phyloP scores from a whole-genome alignment of 2,113 vertebrate genomes.

The Centropus bengalensis region DNA sequence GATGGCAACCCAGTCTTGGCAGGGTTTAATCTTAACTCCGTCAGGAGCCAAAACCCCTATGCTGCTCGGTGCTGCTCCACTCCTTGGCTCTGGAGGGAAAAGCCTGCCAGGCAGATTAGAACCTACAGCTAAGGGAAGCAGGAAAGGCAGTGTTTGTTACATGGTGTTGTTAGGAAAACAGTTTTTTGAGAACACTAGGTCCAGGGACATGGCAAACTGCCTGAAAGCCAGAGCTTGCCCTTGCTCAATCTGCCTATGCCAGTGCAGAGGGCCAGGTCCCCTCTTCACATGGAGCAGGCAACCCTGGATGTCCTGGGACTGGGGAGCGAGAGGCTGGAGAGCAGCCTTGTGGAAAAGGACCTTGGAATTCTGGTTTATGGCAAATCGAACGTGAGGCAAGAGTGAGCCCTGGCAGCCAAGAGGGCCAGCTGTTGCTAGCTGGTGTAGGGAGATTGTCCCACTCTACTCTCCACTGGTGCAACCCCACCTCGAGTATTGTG shows the following conservation, averaged over 20 bases:
- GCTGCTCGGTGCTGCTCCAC: fast-evolving
- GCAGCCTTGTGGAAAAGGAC: no score
- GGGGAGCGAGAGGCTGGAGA: no score
- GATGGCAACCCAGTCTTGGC: background rate
- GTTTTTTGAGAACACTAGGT: background rate
- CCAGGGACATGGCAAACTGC: background rate
- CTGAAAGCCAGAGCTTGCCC: background rate
- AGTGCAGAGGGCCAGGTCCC: background rate
- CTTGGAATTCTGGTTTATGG: no score
- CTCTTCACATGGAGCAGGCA: background rate
- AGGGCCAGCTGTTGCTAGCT: no score
- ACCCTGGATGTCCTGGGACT: no score
- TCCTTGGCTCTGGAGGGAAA: background rate
- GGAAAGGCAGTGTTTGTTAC: background rate
- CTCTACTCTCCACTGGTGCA: no score
- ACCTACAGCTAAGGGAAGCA: background rate
- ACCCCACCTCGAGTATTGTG: no score
- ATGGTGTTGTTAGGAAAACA: background rate
- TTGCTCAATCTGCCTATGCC: background rate
- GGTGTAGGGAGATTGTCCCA: no score
- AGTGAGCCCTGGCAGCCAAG: no score
- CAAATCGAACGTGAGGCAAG: no score
- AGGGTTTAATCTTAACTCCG: background rate
- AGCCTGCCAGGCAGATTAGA: background rate
- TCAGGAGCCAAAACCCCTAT: background rate